A percentile compares a stretch with the other conserved stretches of the same genome.
Evolutionary conservation across 2,888 invertebrate species (phyloP).

Genomic region (Nycteola revayana): DNA sequence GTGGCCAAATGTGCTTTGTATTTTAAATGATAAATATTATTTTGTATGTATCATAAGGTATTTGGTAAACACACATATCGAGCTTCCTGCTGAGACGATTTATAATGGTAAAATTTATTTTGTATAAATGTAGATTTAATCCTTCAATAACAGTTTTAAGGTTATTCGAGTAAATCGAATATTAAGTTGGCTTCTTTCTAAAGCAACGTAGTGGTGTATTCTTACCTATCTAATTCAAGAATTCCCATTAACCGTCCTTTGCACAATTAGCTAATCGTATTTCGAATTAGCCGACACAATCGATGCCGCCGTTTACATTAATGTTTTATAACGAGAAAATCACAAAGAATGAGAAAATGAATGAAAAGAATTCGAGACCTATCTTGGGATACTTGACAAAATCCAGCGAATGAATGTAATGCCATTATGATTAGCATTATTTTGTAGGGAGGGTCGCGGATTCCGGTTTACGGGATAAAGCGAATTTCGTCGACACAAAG

Average conservation of each 20-base stretch:
- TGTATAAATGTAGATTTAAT: too few species aligned
- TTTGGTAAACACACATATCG: too few species aligned
- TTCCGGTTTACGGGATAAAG: slow-evolving; percentile 78
- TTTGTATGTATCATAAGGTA: too few species aligned
- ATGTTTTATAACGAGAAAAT: slow-evolving; percentile 62
- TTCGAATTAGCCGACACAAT: slow-evolving; percentile 48
- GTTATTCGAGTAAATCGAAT: too few species aligned
- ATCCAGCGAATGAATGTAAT: slow-evolving; percentile 78
- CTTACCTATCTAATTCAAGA: too few species aligned
- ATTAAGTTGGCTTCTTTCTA: too few species aligned
- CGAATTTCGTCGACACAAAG: slow-evolving; percentile 72
- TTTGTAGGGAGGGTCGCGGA: slow-evolving; percentile 66
- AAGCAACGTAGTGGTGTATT: too few species aligned
- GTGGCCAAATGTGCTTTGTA: slow-evolving; percentile 63
- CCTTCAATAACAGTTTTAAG: too few species aligned
- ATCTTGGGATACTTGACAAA: slow-evolving; percentile 72
- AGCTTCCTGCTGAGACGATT: too few species aligned
- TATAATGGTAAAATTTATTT: too few species aligned
- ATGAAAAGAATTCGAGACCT: slow-evolving; percentile 55
- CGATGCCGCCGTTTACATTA: slow-evolving; percentile 55
- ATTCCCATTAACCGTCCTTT: slow-evolving; percentile 21
- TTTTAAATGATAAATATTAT: slow-evolving; percentile 14
- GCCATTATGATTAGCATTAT: slow-evolving; percentile 81
- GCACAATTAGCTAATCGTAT: slow-evolving; percentile 44
- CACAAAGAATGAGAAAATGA: slow-evolving; percentile 55